Evolutionary conservation across 1,140 invertebrate species (phyloP).

Genomic region (Formica exsecta): DNA sequence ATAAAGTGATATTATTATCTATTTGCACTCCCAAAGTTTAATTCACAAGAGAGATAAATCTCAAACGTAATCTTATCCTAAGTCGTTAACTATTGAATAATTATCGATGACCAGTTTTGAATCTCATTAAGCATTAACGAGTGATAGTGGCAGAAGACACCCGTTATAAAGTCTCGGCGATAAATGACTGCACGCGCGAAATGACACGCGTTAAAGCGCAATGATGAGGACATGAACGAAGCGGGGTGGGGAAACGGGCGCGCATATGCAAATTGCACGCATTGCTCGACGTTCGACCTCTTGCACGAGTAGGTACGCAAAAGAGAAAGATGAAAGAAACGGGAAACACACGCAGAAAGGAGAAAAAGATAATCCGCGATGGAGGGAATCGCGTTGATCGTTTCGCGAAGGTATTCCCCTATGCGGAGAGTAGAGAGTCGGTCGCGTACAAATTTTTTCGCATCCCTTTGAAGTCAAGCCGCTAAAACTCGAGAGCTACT

Average conservation of each 20-base stretch:
- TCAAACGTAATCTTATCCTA: too few relatives aligned
- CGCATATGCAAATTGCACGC: constrained; percentile 61
- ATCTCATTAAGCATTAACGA: neutral
- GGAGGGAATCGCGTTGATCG: constrained; percentile 55
- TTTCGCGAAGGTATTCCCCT: constrained; percentile 58
- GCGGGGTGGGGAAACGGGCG: neutral
- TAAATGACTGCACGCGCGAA: constrained; percentile 49
- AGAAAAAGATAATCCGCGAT: neutral
- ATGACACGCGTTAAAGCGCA: constrained; percentile 42
- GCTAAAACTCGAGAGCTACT: constrained; percentile 60
- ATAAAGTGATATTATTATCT: neutral
- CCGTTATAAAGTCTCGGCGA: constrained; percentile 29
- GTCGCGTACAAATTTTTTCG: constrained; percentile 62
- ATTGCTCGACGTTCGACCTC: constrained; percentile 31
- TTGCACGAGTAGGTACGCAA: constrained; percentile 22
- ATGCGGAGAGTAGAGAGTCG: neutral
- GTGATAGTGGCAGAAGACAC: neutral
- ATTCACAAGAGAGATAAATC: neutral
- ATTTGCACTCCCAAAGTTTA: neutral
- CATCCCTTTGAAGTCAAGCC: constrained; percentile 69
- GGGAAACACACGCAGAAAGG: neutral
- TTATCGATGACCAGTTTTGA: neutral
- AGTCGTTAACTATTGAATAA: neutral
- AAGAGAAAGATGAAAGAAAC: neutral
- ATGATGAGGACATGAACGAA: constrained; percentile 19